Evolutionary conservation across 2,888 invertebrate species (phyloP), one percentile per base, ranked within the genome.

Genomic region (Chrysolina americana): DNA sequence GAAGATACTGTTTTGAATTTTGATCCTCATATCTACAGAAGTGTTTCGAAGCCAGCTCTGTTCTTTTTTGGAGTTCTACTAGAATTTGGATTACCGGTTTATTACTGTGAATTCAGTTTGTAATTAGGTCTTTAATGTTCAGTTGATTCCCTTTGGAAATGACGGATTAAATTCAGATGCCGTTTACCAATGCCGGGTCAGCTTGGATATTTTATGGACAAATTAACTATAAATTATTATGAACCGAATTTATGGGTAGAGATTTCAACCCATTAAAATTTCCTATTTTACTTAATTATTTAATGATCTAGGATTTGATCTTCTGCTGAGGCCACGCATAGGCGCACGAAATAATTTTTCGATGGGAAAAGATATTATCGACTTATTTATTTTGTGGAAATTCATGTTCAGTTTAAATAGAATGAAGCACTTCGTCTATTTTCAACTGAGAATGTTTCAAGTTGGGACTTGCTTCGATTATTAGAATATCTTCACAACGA

Each of bases 261-360:
- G 28, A 59, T 28, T 15, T 59, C 59, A 59, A 28, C 23, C 28
- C 9, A 59, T 59, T 59, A 59, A 59, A n/a, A 59, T 59, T 28
- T 59, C 28, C 28, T 59, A n/a, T 59, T 59, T 59, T 15, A 59
- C 59, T 17, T 23, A 28, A 59, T 59, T 36, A 59, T 59, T 59
- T 15, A 59, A 59, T 59, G 23, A 59, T 59, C 59, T 59, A 59
- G 6, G n/a, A 59, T 59, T 1, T 59, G 23, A 28, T 28, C 59
- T 28, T 28, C 59, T 59, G 91, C 90, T 89, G 90, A 90, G 82
- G 82, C 90, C 89, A 91, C 91, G 90, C 91, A 90, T 89, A 89
- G 89, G 88, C 89, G 89, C 28, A 28, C 59, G 3, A 3, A 28
- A 19, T 1, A n/a, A n/a, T 28, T 13, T 59, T 59, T 36, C 10